These are phyloP conservation scores for Dreissena polymorpha DNA, from an alignment of 1,140 invertebrate species.

Conservation along the genomic window DNA sequence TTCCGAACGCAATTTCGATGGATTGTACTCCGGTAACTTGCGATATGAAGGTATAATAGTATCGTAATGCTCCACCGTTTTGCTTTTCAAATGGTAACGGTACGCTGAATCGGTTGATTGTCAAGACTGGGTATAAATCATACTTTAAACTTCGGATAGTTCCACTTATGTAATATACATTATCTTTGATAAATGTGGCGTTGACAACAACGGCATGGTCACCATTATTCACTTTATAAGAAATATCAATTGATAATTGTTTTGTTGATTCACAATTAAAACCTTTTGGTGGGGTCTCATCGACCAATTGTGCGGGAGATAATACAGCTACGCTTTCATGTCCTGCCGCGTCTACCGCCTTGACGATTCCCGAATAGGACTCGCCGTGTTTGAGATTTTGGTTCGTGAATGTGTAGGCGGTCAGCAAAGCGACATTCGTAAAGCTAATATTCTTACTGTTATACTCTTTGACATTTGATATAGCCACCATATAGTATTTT, in stretches of 20 bases:
- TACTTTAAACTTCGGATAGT: background rate
- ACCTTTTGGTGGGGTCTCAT: constrained; percentile 47
- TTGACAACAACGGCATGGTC: too few species aligned
- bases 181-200: background rate
- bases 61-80: too few species aligned
- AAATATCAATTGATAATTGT: background rate
- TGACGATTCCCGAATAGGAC: constrained; percentile 46
- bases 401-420: constrained; percentile 11
- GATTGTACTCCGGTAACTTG: background rate
- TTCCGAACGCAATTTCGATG: background rate
- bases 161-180: background rate
- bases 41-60: too few species aligned
- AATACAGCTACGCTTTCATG: constrained; percentile 13
- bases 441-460: background rate
- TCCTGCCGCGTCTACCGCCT: constrained; percentile 56
- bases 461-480: constrained; percentile 6
- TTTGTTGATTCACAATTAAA: constrained; percentile 25
- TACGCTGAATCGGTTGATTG: background rate
- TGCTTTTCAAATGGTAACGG: background rate
- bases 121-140: background rate
- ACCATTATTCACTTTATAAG: background rate
- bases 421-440: constrained; percentile 29
- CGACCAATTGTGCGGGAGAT: constrained; percentile 44
- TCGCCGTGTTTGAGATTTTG: constrained; percentile 37
- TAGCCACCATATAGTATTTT: constrained; percentile 37